Evolutionary conservation across 2,797 vertebrate genomes (phyloP).

Genomic region (Sciurus carolinensis): DNA sequence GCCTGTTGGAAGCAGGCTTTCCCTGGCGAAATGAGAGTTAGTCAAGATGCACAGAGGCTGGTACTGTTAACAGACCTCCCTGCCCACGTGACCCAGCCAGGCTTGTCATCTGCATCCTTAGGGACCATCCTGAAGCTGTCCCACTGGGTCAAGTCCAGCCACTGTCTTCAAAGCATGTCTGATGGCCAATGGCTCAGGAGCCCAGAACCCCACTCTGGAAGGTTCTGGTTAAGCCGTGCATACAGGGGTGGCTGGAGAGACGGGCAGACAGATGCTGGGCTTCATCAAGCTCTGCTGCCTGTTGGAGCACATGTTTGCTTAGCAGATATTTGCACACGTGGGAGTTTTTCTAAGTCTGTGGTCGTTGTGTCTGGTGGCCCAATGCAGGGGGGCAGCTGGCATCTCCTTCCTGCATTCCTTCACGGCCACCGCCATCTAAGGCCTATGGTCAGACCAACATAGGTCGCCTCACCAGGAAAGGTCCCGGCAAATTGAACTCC

Average conservation of each 20-base stretch:
- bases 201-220: neutral
- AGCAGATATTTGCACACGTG: neutral
- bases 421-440: too few species aligned
- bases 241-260: neutral
- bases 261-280: neutral
- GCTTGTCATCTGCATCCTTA: neutral
- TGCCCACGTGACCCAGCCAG: neutral
- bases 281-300: rapidly evolving
- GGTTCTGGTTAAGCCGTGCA: too few species aligned
- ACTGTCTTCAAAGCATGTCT: neutral
- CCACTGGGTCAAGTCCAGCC: too few species aligned
- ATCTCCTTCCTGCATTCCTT: too few species aligned
- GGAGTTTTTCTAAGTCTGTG: too few species aligned
- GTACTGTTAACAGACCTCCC: neutral
- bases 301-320: neutral
- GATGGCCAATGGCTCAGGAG: neutral
- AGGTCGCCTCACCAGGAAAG: too few species aligned
- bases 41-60: neutral
- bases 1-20: neutral
- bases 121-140: neutral
- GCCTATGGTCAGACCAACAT: too few species aligned
- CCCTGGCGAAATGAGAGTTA: neutral
- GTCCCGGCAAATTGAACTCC: too few species aligned
- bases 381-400: too few species aligned
- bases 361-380: too few species aligned